Base-by-base conservation (phyloP, 2,888 invertebrate species). In the Andrena bucephala region DNA sequence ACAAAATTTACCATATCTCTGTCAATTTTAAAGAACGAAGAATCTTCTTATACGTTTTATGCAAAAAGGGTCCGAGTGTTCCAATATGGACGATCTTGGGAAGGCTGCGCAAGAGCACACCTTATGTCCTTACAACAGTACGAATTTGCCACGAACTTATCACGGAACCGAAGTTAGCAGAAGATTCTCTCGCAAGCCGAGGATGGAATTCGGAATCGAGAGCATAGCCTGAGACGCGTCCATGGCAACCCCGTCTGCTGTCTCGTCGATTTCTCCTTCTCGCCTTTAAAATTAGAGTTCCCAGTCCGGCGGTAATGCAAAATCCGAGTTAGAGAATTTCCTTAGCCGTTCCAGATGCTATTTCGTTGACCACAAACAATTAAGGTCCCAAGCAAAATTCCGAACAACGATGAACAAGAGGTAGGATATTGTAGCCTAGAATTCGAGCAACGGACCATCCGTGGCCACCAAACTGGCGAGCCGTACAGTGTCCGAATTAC, bases 321-420 rank as follows among this genome's bases (percentile, higher is more conserved):
- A 89, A 85, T 89, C 82, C 52, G 77, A 20, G 48, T 48, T 71
- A 62, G 31, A 85, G 71, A 81, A 77, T 83, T 81, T 20, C 36
- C 52, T 72, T 27, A 24, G 48, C 42, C 66, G 54, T 27, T 60
- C 57, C 59, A 59, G 68, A 86, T 29, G 36, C 77, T 81, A 73
- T 62, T n/a, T 24, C 67, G 54, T 16, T 86, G 50, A 75, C n/a
- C 54, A 42, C 5, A 24, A 4, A 31, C 29, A n/a, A 65, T 8
- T 48, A 8, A 65, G 60, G 68, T 65, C 52, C 20, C 7, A 31
- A 59, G 31, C 63, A 72, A 77, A 87, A 87, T 78, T 84, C 33
- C 13, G 42, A 69, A 74, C 27, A 29, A 85, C 16, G 36, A 86
- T 88, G 86, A 77, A 77, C 79, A 87, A 84, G 16, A 85, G 81